phyloP scores from a whole-genome alignment of 2,888 invertebrate species.

The Andrena bicolor region DNA sequence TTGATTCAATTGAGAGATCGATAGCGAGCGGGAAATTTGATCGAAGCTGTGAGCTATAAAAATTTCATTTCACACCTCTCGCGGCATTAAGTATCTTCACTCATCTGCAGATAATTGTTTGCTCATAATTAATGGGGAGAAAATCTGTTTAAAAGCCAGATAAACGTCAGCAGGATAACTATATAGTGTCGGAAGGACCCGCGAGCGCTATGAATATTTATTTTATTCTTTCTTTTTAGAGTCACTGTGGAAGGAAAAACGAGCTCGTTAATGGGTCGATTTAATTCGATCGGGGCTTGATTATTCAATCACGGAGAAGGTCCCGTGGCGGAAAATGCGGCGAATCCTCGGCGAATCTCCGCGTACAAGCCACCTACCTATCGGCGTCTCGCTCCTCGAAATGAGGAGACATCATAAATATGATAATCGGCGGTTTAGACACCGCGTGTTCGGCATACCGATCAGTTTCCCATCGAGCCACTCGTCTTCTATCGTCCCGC shows the following conservation, averaged over 20 bases:
- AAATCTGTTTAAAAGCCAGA: conserved; percentile 18
- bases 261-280: conserved; percentile 37
- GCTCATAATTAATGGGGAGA: conserved; percentile 11
- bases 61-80: too few relatives aligned
- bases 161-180: conserved; percentile 17
- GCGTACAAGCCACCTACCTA: conserved; percentile 21
- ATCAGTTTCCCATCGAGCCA: conserved; percentile 65
- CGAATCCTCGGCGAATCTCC: conserved; percentile 26
- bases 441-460: conserved; percentile 74
- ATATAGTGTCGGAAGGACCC: neutral
- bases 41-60: too few relatives aligned
- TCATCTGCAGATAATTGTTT: neutral
- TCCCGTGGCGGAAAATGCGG: conserved; percentile 36
- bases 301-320: conserved; percentile 56
- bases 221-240: neutral
- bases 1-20: too few relatives aligned
- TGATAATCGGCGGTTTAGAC: conserved; percentile 78
- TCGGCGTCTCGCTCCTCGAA: conserved; percentile 36
- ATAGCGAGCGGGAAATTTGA: too few relatives aligned
- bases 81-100: too few relatives aligned
- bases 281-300: conserved; percentile 61
- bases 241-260: conserved; percentile 20
- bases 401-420: conserved; percentile 76
- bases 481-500: conserved; percentile 29
- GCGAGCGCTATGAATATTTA: neutral